Conservation (phyloP, 1,140 invertebrate species). For the Drosophila lacteicornis region DNA sequence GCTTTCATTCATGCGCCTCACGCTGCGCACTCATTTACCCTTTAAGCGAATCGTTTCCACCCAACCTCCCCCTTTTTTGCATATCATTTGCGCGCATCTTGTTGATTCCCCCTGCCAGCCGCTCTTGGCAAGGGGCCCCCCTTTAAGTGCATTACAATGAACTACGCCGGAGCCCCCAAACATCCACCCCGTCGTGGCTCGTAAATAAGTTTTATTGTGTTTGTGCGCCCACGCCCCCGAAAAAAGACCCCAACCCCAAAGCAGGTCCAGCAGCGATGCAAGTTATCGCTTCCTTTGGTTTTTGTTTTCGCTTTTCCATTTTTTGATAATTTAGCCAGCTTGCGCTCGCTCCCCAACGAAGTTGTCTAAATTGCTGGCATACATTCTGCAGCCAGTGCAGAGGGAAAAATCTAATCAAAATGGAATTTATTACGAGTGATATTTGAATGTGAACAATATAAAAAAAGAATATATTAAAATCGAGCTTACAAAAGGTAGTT, state of each 20-base stretch:
- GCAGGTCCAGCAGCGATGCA: conserved; percentile 52
- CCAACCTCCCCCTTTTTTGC: conserved; percentile 46
- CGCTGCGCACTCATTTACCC: conserved; percentile 80
- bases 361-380: conserved; percentile 80
- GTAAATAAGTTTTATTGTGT: conserved; percentile 84
- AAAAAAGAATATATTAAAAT: background rate
- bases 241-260: conserved; percentile 7
- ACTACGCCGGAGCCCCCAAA: conserved; percentile 57
- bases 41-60: conserved; percentile 69
- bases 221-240: conserved; percentile 68
- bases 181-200: conserved; percentile 73
- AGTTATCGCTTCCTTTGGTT: conserved; percentile 80
- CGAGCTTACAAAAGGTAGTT: background rate
- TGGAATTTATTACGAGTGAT: background rate
- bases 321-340: conserved; percentile 80
- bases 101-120: conserved; percentile 10
- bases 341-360: conserved; percentile 70
- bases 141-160: conserved; percentile 82
- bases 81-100: conserved; percentile 82
- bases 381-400: conserved; percentile 44
- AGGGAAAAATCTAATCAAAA: background rate
- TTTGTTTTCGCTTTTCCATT: conserved; percentile 42
- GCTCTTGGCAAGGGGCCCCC: conserved; percentile 8
- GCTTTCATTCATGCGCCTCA: conserved; percentile 74
- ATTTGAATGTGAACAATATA: background rate